Conservation (phyloP, 2,113 vertebrate genomes). For the Dipodomys spectabilis region DNA sequence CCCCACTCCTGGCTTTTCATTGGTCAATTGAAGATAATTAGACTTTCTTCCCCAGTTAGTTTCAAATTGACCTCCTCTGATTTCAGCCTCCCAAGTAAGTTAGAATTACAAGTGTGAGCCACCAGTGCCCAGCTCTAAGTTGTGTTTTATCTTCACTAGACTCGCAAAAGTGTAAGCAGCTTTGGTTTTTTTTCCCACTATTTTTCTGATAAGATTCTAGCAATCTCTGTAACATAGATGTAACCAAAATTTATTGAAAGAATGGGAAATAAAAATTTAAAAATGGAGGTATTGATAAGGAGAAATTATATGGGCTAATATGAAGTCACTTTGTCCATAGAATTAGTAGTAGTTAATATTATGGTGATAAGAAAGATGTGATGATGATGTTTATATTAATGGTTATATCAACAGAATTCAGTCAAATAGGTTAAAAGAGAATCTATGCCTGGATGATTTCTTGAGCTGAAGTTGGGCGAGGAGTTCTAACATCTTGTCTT, state of each 20-base stretch:
- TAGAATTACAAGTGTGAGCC: too few relatives aligned
- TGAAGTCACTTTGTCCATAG: not conserved
- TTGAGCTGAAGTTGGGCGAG: slow-evolving; percentile 24
- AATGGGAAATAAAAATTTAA: not conserved
- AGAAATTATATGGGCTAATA: not conserved
- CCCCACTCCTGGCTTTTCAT: too few relatives aligned
- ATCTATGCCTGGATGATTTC: not conserved
- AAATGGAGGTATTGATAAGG: not conserved
- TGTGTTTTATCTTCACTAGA: not conserved
- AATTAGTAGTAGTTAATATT: not conserved
- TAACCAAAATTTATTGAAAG: not conserved
- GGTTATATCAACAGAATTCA: slow-evolving; percentile 15
- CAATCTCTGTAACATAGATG: not conserved
- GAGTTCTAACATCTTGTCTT: slow-evolving; percentile 3
- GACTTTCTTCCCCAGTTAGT: too few relatives aligned
- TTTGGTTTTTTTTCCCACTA: not conserved
- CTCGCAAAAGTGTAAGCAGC: not conserved
- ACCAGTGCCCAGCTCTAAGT: too few relatives aligned
- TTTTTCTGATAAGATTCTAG: not conserved
- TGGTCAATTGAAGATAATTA: too few relatives aligned
- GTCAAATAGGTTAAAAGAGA: not conserved
- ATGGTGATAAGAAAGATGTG: not conserved
- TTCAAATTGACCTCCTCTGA: too few relatives aligned
- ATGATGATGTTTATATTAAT: not conserved
- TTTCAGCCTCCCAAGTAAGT: too few relatives aligned